A percentile compares a stretch with the other conserved stretches of the same genome.
These are phyloP conservation scores for Drosophila rubida DNA, from an alignment of 2,888 invertebrate genomes.

Conservation along the genomic window DNA sequence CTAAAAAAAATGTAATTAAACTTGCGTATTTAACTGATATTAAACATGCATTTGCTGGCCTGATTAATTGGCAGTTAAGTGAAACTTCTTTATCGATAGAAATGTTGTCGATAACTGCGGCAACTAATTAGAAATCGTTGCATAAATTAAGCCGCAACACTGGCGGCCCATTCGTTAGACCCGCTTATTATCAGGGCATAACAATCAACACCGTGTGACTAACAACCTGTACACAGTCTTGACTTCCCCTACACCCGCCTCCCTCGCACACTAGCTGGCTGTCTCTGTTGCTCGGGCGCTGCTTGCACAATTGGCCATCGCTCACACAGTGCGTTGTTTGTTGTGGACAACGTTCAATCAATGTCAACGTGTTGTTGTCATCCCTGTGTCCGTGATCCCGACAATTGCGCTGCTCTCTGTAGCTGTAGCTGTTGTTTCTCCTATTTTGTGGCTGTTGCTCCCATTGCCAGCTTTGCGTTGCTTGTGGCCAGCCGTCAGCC, in stretches of 20 bases:
- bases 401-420: constrained; percentile 5
- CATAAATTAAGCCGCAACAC: constrained; percentile 12
- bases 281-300: neutral
- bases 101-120: neutral
- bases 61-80: neutral
- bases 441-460: constrained; percentile 22
- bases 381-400: constrained; percentile 41
- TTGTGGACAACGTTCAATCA: constrained; percentile 79
- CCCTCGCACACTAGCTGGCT: no score
- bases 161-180: constrained; percentile 33
- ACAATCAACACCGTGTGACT: constrained; percentile 55
- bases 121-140: constrained; percentile 1
- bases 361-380: constrained; percentile 71
- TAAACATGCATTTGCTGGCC: constrained; percentile 1
- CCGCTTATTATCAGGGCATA: constrained; percentile 44
- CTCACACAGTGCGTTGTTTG: constrained; percentile 52
- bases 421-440: constrained; percentile 5
- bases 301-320: constrained; percentile 27
- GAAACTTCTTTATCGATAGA: neutral
- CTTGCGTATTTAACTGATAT: no score
- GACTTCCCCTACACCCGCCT: no score
- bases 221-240: constrained; percentile 39
- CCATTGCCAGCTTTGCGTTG: constrained; percentile 4
- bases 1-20: no score
- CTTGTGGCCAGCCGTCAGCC: constrained; percentile 31